These are phyloP conservation scores for Ameiurus melas DNA, from an alignment of 2,113 vertebrate species.

Conservation along the genomic window DNA sequence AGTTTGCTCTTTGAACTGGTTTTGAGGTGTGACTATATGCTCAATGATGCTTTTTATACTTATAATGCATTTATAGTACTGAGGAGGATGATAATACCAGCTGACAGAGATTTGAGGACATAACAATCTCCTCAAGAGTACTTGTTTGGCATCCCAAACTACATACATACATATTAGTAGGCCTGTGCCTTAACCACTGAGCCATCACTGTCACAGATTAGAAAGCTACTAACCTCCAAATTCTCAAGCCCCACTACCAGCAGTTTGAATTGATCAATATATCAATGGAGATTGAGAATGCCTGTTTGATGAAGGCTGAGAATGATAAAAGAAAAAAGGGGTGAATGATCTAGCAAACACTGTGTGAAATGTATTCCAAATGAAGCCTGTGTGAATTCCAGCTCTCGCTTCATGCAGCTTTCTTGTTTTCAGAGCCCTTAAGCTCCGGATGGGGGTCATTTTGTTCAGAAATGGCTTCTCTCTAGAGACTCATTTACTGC, in stretches of 20 bases:
- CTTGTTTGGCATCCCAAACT: background rate
- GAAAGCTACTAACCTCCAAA: background rate
- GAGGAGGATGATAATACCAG: background rate
- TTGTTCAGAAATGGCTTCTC: slow-evolving; percentile 50
- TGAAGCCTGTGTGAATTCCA: slow-evolving; percentile 4
- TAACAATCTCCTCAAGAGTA: background rate
- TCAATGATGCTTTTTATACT: background rate
- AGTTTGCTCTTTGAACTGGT: background rate
- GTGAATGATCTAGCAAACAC: background rate
- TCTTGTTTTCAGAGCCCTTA: slow-evolving; percentile 15
- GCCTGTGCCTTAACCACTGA: background rate
- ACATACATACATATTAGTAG: background rate
- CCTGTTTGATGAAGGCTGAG: background rate
- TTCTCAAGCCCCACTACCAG: background rate
- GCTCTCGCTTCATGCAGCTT: slow-evolving; percentile 1
- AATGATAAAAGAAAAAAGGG: background rate
- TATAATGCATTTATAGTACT: background rate
- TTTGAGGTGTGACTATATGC: background rate
- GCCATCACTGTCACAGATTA: background rate
- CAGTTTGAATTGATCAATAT: background rate
- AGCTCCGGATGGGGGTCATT: slow-evolving; percentile 51
- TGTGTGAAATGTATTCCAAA: slow-evolving; percentile 6
- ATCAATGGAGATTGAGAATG: background rate
- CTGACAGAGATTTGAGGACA: background rate
- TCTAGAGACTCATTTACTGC: slow-evolving; percentile 52